phyloP scores from a whole-genome alignment of 2,113 vertebrate species.

The Hippocampus zosterae region DNA sequence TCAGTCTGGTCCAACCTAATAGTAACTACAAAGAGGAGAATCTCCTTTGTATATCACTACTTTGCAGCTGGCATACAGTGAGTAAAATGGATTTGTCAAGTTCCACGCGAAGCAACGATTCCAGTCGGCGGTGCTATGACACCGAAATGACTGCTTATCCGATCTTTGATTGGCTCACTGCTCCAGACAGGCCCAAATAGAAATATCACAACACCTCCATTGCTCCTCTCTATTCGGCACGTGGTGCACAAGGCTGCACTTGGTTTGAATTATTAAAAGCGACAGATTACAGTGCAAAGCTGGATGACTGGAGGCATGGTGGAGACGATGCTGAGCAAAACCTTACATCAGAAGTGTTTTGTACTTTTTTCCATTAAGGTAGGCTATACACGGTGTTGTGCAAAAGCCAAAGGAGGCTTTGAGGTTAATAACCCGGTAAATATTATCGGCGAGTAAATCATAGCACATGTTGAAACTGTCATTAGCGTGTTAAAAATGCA shows the following conservation, averaged over 20 bases:
- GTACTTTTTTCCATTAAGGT: neutral
- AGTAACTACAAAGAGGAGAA: conserved; percentile 4
- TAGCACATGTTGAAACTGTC: neutral
- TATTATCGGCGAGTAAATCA: neutral
- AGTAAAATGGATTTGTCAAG: conserved; percentile 42
- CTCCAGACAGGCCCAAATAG: conserved; percentile 65
- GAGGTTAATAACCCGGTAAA: neutral
- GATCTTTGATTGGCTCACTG: conserved; percentile 57
- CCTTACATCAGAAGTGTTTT: conserved; percentile 45
- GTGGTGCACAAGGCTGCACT: conserved; percentile 53
- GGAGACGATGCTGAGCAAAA: conserved; percentile 62
- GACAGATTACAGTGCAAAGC: conserved; percentile 67
- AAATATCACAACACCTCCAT: conserved; percentile 68
- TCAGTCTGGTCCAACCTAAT: conserved; percentile 7
- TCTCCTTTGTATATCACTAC: conserved; percentile 12
- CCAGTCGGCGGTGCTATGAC: conserved; percentile 43
- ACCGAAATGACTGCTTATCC: conserved; percentile 57
- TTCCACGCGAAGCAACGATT: conserved; percentile 39
- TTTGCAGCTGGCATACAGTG: conserved; percentile 15
- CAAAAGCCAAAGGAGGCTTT: neutral
- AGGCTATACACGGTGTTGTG: neutral
- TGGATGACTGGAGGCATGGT: conserved; percentile 58
- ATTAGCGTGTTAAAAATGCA: no score
- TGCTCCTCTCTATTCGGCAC: conserved; percentile 58
- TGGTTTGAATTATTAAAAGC: conserved; percentile 70